Evolutionary conservation across 2,888 invertebrate species (phyloP).

Genomic region (Antheraea yamamai): DNA sequence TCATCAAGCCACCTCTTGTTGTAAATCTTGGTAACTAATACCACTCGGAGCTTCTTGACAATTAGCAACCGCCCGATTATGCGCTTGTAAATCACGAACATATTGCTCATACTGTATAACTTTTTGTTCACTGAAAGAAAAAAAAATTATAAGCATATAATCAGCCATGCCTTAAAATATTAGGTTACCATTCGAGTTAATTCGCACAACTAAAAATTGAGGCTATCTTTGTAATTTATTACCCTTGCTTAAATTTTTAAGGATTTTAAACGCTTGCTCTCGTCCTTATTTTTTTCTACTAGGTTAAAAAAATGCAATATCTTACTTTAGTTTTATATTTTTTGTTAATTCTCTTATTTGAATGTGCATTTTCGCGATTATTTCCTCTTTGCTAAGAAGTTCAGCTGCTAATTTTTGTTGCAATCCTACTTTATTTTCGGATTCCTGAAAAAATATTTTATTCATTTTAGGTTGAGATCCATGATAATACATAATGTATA

Average conservation of each 20-base stretch:
- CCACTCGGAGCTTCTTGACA: slow-evolving; percentile 55
- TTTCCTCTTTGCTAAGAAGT: slow-evolving; percentile 72
- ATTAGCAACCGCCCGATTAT: slow-evolving; percentile 53
- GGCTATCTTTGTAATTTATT: not conserved
- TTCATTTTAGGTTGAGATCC: not conserved
- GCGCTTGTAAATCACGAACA: slow-evolving; percentile 61
- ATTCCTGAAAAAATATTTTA: slow-evolving; percentile 51
- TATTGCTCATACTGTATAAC: slow-evolving; percentile 74
- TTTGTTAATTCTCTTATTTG: slow-evolving; percentile 71
- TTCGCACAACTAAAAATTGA: not conserved
- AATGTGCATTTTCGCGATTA: slow-evolving; percentile 68
- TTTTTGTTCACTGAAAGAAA: slow-evolving; percentile 67
- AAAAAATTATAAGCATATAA: not conserved
- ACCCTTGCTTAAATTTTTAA: not conserved
- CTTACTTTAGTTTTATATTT: slow-evolving; percentile 71
- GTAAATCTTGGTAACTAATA: slow-evolving; percentile 62
- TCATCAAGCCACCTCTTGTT: slow-evolving; percentile 59
- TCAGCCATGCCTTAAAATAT: not conserved
- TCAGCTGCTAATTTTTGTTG: slow-evolving; percentile 77
- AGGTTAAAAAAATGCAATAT: slow-evolving; percentile 17
- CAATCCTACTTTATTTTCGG: slow-evolving; percentile 70
- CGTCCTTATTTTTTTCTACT: not conserved
- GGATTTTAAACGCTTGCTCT: not conserved
- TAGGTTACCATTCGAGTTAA: not conserved
- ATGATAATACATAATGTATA: slow-evolving; percentile 20